Evolutionary conservation across 2,888 invertebrate species (phyloP), one percentile per base, ranked within the genome.

Genomic region (Agrilus biguttatus): DNA sequence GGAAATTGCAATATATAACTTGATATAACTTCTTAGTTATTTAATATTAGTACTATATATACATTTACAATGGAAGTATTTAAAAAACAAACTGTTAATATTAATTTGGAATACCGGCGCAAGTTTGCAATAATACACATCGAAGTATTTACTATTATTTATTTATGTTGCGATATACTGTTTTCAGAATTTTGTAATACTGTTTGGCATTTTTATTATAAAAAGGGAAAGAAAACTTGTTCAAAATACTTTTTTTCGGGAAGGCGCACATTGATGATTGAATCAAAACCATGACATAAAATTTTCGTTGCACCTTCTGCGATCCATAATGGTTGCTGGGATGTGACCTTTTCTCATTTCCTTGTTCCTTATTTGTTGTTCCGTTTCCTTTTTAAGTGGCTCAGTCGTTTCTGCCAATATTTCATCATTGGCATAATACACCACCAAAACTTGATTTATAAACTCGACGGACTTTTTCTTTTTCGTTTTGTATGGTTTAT

Each of bases 351-450:
- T 73, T 50, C 75, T 65, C 54, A 78, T 69, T 62, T 75, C 74
- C 36, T 75, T 75, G 58, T 77, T 77, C 42, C 78, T 66, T 3
- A 73, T 72, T 54, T 77, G 77, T 49, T 78, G 78, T 49, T 78
- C 78, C 36, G 73, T 67, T 54, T 77, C 78, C 55, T 76, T 76
- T 61, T 76, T 76, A 10, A 78, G 62, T 0, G 75, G 73, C 55
- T 78, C 77, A 19, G 72, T 74, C 48, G 73, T 52, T 45, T 67
- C 63, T n/a, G 57, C 63, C 14, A 65, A 54, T 14, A 64, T 59
- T 40, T 62, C 59, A 51, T 77, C 74, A 1, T 73, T 75, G n/a
- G 72, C 73, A 54, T 76, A 77, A 57, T 77, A 76, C 33, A 78
- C 73, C 32, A 78, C 77, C 46, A 74, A 68, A 5, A 77, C 77